A percentile compares a stretch with the other conserved stretches of the same genome.
Evolutionary conservation across 2,888 invertebrate genomes (phyloP).

Genomic region (Neoascia interrupta): DNA sequence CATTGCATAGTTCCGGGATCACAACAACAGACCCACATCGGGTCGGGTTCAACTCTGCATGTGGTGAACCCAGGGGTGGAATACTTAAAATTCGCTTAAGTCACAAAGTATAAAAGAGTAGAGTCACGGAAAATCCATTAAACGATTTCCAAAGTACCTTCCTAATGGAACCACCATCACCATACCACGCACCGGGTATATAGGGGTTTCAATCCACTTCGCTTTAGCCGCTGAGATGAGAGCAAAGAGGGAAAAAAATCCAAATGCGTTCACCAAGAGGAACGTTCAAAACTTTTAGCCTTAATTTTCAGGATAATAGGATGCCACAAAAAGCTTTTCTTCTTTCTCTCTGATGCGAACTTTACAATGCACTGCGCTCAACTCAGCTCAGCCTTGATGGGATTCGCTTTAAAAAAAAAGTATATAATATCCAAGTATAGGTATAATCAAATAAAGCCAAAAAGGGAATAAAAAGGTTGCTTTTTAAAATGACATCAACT

Average conservation of each 20-base stretch:
- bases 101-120: constrained; percentile 68
- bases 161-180: constrained; percentile 58
- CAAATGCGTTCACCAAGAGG: constrained; percentile 55
- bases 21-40: constrained; percentile 17
- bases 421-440: constrained; percentile 23
- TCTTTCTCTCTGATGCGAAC: constrained; percentile 26
- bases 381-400: constrained; percentile 55
- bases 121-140: constrained; percentile 69
- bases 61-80: constrained; percentile 22
- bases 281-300: constrained; percentile 66
- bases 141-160: constrained; percentile 68
- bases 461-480: constrained; percentile 45
- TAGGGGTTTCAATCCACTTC: constrained; percentile 56
- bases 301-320: constrained; percentile 68
- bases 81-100: constrained; percentile 69
- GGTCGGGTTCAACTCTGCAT: constrained; percentile 24
- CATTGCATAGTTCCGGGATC: constrained; percentile 64
- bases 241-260: constrained; percentile 1
- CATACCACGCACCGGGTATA: constrained; percentile 26
- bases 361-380: constrained; percentile 56
- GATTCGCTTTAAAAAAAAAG: constrained; percentile 39
- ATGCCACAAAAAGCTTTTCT: constrained; percentile 62
- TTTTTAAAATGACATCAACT: constrained; percentile 60
- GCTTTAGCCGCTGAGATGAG: constrained; percentile 26
- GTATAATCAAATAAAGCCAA: constrained; percentile 65